These are phyloP conservation scores for Apamea anceps DNA, from an alignment of 2,888 invertebrate genomes.

Conservation along the genomic window DNA sequence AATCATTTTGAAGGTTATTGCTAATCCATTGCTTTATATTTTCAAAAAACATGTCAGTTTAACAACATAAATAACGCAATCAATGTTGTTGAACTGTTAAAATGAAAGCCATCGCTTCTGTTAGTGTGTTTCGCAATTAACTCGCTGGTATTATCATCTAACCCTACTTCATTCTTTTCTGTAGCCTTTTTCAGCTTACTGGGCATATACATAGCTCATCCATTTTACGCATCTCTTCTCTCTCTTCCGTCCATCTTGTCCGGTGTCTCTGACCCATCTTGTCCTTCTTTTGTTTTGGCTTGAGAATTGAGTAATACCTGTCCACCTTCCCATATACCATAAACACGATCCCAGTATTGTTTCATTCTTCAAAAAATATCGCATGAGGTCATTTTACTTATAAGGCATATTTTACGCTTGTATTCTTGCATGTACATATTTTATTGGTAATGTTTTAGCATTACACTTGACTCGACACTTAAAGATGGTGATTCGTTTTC, in stretches of 20 bases:
- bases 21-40: too few relatives aligned
- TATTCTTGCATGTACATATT: slow-evolving; percentile 32
- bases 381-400: slow-evolving; percentile 50
- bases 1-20: too few relatives aligned
- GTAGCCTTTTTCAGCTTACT: neutral
- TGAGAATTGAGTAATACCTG: neutral
- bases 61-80: too few relatives aligned
- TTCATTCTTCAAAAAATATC: slow-evolving; percentile 21
- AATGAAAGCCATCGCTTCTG: too few relatives aligned
- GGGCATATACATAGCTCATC: too few relatives aligned
- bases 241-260: neutral
- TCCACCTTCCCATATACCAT: neutral
- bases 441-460: slow-evolving; percentile 47
- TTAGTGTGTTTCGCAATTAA: too few relatives aligned
- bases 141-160: neutral
- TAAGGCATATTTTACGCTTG: slow-evolving; percentile 38
- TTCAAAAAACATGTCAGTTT: too few relatives aligned
- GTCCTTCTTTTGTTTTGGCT: neutral
- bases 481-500: slow-evolving; percentile 1
- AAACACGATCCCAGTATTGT: slow-evolving; percentile 20
- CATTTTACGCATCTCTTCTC: neutral
- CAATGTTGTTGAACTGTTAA: too few relatives aligned
- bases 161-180: neutral
- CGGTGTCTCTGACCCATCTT: neutral
- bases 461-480: slow-evolving; percentile 26